Conservation (phyloP, 2,888 invertebrate genomes). For the Tricholauxania praeusta region DNA sequence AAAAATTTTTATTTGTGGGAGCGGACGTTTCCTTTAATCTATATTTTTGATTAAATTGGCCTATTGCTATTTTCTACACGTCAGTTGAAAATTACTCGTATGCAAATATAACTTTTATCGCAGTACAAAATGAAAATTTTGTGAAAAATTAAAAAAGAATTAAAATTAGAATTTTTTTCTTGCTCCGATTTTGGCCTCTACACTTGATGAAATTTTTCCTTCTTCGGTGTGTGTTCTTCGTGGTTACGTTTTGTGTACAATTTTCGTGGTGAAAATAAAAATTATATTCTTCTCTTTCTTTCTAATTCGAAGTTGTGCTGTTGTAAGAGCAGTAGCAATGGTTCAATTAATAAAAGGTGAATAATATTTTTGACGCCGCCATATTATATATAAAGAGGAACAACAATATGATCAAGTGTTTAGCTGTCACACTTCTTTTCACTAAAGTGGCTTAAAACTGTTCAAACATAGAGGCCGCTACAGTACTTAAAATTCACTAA, state of each 20-base stretch:
- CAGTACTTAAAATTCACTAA: too few species aligned
- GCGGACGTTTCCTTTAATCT: constrained; percentile 21
- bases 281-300: too few species aligned
- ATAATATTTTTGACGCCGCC: too few species aligned
- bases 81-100: not conserved
- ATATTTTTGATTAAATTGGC: not conserved
- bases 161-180: constrained; percentile 49
- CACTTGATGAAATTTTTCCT: constrained; percentile 61
- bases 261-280: constrained; percentile 50
- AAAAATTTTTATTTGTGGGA: constrained; percentile 8
- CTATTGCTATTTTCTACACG: constrained; percentile 2
- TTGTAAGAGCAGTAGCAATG: too few species aligned
- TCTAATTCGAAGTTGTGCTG: too few species aligned
- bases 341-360: too few species aligned
- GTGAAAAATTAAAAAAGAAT: constrained; percentile 41
- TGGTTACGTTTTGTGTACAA: constrained; percentile 57
- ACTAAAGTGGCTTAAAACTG: too few species aligned
- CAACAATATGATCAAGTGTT: too few species aligned
- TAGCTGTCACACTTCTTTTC: too few species aligned
- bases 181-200: constrained; percentile 58
- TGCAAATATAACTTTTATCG: not conserved
- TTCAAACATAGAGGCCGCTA: too few species aligned
- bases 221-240: constrained; percentile 47
- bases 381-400: too few species aligned
- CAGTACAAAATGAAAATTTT: constrained; percentile 26